Conservation (phyloP, 92 coral and sea anemone species). For the Epizoanthus stellaris region DNA sequence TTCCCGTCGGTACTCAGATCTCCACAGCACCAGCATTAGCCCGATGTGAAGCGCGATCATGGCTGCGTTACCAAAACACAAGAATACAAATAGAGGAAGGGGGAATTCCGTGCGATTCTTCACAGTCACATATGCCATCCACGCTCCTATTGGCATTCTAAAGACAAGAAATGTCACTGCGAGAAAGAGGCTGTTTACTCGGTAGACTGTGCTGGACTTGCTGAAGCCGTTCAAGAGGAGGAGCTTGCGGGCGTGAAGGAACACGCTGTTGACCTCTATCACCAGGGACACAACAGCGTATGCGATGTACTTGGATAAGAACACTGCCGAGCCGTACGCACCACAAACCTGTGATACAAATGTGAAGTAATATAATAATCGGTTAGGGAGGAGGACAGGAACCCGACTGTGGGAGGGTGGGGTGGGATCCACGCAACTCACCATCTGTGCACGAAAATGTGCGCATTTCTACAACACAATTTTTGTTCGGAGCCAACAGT, state of each 20-base stretch:
- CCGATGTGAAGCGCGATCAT: slow-evolving; percentile 8
- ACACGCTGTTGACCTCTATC: slow-evolving; percentile 19
- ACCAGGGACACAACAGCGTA: neutral
- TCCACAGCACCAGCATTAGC: neutral
- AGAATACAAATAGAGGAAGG: neutral
- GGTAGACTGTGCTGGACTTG: slow-evolving; percentile 10
- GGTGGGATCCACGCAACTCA: too few species aligned
- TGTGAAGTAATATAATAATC: too few species aligned
- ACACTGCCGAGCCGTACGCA: slow-evolving; percentile 17
- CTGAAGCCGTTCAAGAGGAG: slow-evolving; percentile 6
- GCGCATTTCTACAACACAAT: too few species aligned
- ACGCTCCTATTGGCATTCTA: slow-evolving; percentile 6
- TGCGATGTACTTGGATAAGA: neutral
- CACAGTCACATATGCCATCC: slow-evolving; percentile 18
- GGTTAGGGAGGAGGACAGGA: too few species aligned
- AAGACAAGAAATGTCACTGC: neutral
- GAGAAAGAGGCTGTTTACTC: neutral
- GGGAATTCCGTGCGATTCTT: neutral
- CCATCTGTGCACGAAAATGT: too few species aligned
- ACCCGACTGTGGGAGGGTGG: too few species aligned
- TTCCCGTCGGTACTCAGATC: neutral
- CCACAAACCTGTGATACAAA: neutral
- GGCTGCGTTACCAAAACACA: neutral
- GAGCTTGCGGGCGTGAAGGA: neutral
- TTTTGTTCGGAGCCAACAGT: too few species aligned